Percentiles rank a stretch among this genome's conserved stretches.
Conservation (phyloP, 2,113 vertebrate genomes). For the Grantiella picta region DNA sequence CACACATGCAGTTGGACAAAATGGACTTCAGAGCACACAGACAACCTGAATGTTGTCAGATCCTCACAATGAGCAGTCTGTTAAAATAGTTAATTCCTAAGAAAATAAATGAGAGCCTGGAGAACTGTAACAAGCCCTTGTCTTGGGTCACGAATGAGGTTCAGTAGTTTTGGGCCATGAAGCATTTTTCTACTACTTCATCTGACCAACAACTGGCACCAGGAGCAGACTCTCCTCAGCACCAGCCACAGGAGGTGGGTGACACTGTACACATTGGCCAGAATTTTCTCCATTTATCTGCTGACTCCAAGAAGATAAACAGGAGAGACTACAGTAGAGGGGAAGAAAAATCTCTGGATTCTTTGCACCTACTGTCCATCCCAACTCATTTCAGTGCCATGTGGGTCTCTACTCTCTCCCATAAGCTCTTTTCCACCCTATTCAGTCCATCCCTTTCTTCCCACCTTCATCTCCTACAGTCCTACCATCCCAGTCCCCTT, state of each 20-base stretch:
- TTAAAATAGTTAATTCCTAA: neutral
- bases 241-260: neutral
- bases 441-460: neutral
- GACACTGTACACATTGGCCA: neutral
- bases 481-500: neutral
- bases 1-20: neutral
- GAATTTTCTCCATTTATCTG: neutral
- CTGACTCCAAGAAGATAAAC: neutral
- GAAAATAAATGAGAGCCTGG: neutral
- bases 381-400: neutral
- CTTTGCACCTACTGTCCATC: neutral
- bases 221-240: neutral
- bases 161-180: neutral
- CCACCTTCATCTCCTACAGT: neutral
- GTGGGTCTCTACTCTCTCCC: neutral
- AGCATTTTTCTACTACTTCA: neutral
- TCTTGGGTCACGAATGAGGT: neutral
- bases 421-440: neutral
- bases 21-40: neutral
- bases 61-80: accelerated
- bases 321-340: accelerated
- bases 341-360: neutral
- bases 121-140: neutral
- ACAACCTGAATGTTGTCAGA: neutral
- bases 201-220: neutral